Evolutionary conservation across 2,888 invertebrate genomes (phyloP).

Genomic region (Seira musarum): DNA sequence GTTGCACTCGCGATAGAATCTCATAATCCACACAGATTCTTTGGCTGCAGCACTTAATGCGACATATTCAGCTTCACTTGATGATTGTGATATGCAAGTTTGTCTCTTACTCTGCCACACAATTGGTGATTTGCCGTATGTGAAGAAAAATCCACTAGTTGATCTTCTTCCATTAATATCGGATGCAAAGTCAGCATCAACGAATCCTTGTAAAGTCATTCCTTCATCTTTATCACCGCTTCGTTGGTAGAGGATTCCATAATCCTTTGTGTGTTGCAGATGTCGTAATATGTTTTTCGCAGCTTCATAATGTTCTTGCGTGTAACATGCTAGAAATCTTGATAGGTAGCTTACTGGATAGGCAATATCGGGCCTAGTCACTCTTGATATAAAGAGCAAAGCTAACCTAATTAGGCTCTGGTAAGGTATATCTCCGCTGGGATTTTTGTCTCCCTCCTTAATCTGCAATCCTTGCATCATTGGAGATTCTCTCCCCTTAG

Average conservation of each 20-base stretch:
- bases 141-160: slow-evolving; percentile 59
- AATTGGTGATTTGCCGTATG: not conserved
- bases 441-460: not conserved
- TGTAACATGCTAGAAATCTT: slow-evolving; percentile 40
- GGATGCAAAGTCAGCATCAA: slow-evolving; percentile 65
- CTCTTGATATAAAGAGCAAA: slow-evolving; percentile 36
- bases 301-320: slow-evolving; percentile 49
- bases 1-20: not conserved
- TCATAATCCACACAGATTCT: not conserved
- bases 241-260: slow-evolving; percentile 37
- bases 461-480: slow-evolving; percentile 43
- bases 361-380: slow-evolving; percentile 51
- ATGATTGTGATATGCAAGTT: not conserved
- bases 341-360: slow-evolving; percentile 52
- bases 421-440: not conserved
- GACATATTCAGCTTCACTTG: slow-evolving; percentile 24
- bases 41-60: slow-evolving; percentile 19
- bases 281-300: slow-evolving; percentile 63
- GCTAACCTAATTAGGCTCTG: slow-evolving; percentile 48
- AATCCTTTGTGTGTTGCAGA: slow-evolving; percentile 48
- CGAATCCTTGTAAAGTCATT: slow-evolving; percentile 50
- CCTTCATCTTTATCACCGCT: not conserved
- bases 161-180: slow-evolving; percentile 61
- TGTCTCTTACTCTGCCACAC: slow-evolving; percentile 22
- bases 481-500: slow-evolving; percentile 34